phyloP scores from a whole-genome alignment of 2,113 vertebrate species.

The Paradoxurus hermaphroditus region DNA sequence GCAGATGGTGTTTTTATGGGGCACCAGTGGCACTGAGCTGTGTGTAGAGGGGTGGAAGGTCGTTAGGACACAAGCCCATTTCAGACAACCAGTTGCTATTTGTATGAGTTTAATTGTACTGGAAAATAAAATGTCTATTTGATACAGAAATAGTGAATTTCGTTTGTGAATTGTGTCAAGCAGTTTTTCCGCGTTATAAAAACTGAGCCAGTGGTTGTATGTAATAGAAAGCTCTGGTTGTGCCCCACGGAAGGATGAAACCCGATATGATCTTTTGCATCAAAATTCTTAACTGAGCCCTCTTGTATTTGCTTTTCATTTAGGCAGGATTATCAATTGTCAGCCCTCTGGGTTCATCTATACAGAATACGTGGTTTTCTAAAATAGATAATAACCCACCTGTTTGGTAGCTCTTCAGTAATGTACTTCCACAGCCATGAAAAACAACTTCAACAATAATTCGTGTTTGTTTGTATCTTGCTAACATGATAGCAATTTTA shows the following conservation, averaged over 20 bases:
- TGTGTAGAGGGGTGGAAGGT: not conserved
- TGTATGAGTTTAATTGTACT: not conserved
- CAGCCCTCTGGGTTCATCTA: not conserved
- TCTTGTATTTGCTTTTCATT: conserved; percentile 7
- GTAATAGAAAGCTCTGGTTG: not conserved
- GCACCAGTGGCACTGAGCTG: not conserved
- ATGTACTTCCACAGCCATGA: not conserved
- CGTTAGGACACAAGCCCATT: not conserved
- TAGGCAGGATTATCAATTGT: not conserved
- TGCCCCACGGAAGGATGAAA: not conserved
- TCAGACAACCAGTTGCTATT: not conserved
- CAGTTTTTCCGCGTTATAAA: conserved; percentile 7
- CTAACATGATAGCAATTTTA: not conserved
- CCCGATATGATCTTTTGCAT: not conserved
- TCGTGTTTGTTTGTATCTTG: not conserved
- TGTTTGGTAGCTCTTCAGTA: not conserved
- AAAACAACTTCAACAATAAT: not conserved
- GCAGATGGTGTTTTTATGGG: not conserved
- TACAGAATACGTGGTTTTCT: not conserved
- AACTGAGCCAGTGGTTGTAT: not conserved
- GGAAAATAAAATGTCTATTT: conserved; percentile 18
- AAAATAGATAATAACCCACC: not conserved
- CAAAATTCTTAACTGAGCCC: conserved; percentile 23
- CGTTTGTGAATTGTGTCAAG: not conserved
- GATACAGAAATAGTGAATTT: not conserved